Percentiles rank a stretch among this genome's conserved stretches.
These are phyloP conservation scores for Piezodorus guildinii DNA, from an alignment of 1,140 invertebrate species.

Conservation along the genomic window DNA sequence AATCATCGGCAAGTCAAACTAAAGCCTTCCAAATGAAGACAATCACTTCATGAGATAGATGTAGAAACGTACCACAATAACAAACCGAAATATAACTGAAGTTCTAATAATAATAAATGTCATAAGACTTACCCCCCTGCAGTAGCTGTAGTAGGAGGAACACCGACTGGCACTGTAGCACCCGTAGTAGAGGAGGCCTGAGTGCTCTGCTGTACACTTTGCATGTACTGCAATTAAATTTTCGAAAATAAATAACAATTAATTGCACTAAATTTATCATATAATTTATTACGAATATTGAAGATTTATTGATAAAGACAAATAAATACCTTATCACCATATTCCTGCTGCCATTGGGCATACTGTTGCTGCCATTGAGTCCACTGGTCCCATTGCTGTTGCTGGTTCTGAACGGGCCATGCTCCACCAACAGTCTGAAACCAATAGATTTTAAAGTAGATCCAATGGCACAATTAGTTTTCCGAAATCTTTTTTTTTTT, in stretches of 20 bases:
- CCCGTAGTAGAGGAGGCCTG: constrained; percentile 13
- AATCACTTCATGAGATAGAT: too few species aligned
- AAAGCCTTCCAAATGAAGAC: too few species aligned
- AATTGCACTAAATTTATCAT: too few species aligned
- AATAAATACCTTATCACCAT: constrained; percentile 55
- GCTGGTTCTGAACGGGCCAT: constrained; percentile 41
- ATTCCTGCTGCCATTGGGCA: constrained; percentile 70
- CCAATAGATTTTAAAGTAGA: too few species aligned
- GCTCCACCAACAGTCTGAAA: constrained; percentile 28
- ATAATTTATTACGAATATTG: too few species aligned
- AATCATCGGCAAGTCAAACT: too few species aligned
- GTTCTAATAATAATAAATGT: neutral
- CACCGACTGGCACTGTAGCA: constrained; percentile 1
- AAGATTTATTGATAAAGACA: too few species aligned
- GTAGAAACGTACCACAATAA: too few species aligned
- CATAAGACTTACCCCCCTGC: constrained; percentile 8
- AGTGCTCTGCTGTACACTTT: constrained; percentile 18
- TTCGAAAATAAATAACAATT: too few species aligned
- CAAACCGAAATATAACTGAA: too few species aligned
- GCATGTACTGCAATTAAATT: constrained; percentile 15
- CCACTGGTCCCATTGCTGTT: constrained; percentile 75
- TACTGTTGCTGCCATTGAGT: constrained; percentile 73
- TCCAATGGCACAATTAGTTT: too few species aligned
- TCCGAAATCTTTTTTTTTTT: too few species aligned
- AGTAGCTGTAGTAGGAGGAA: neutral